Percentiles rank a stretch among this genome's conserved stretches.
Conservation (phyloP, 2,888 invertebrate genomes). For the Spodoptera littoralis region DNA sequence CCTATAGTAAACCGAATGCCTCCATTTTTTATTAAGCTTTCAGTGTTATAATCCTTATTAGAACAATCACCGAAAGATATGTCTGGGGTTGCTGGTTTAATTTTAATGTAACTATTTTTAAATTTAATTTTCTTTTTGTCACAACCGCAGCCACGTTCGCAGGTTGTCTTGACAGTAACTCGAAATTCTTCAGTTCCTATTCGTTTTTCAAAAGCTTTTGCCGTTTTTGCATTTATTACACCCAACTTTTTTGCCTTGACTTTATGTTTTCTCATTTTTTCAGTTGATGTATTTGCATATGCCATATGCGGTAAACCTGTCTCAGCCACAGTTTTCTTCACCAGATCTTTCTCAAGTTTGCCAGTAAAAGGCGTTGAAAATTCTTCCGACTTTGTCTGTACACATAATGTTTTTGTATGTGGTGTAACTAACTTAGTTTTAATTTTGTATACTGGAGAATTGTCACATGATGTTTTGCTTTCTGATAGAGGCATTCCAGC, state of each 20-base stretch:
- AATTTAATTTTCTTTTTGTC: constrained; percentile 79
- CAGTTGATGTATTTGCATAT: constrained; percentile 56
- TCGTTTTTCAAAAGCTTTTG: constrained; percentile 43
- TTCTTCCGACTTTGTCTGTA: constrained; percentile 65
- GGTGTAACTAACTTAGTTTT: constrained; percentile 58
- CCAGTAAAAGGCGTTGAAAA: constrained; percentile 66
- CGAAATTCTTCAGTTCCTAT: constrained; percentile 65
- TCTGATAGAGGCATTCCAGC: constrained; percentile 37
- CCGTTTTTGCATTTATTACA: constrained; percentile 26
- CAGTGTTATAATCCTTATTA: constrained; percentile 72
- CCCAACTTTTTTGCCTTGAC: constrained; percentile 10
- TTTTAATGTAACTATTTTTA: constrained; percentile 79
- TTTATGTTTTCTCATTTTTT: constrained; percentile 63
- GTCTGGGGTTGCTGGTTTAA: constrained; percentile 77
- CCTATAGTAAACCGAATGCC: constrained; percentile 79
- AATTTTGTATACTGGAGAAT: constrained; percentile 26
- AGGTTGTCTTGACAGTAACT: constrained; percentile 73
- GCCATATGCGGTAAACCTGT: constrained; percentile 57
- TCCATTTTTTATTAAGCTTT: constrained; percentile 74
- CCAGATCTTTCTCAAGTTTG: constrained; percentile 69
- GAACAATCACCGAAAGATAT: constrained; percentile 77
- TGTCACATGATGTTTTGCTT: constrained; percentile 38
- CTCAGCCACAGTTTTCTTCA: constrained; percentile 61
- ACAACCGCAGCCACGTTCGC: constrained; percentile 77
- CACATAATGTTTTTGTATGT: constrained; percentile 61